Evolutionary conservation across 2,113 vertebrate genomes (phyloP), one percentile per base, ranked within the genome.

Genomic region (Leptodactylus fuscus): DNA sequence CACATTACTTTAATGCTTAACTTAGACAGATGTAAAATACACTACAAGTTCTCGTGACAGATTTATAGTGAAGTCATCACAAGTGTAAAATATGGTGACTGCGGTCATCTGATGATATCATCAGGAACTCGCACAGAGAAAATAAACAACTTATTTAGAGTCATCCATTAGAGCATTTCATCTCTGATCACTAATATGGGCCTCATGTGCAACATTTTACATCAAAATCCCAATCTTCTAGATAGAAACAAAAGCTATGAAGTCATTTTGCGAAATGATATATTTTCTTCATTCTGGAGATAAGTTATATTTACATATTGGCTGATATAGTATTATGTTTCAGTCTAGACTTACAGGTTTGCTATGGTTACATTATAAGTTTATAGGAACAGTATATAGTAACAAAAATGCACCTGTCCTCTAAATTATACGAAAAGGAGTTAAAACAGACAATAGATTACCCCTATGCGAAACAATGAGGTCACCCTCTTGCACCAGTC

Each of bases 341-440:
- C 53, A 24, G 76, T 79, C 76, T 79, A 79, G 76, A 79, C 51
- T 34, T 79, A 22, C 10, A 15, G 8, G 34, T 65, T 81, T 81
- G 78, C 58, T 81, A 48, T 65, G 58, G 78, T 67, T 81, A 67
- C 38, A 79, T 36, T 24, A 74, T 74, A 24, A 48, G n/a, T 74
- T 74, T 27, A 16, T 48, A 73, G 41, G 41, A 5, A 41, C 9
- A 5, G 9, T 41, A 41, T 41, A 41, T 41, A 9, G 41, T 41
- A 9, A 9, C 5, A 41, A 41, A 41, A n/a, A n/a, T n/a, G n/a
- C n/a, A n/a, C n/a, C 41, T 41, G 41, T 41, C 9, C 9, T 41
- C 41, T 1, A 41, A 41, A 41, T 41, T 41, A 41, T 6, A 9
- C 5, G 5, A 41, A 5, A 41, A 41, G 5, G 9, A 9, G 41